Percentiles rank a stretch among this genome's conserved stretches.
Evolutionary conservation across 2,797 vertebrate genomes (phyloP).

Genomic region (Thalassophryne amazonica): DNA sequence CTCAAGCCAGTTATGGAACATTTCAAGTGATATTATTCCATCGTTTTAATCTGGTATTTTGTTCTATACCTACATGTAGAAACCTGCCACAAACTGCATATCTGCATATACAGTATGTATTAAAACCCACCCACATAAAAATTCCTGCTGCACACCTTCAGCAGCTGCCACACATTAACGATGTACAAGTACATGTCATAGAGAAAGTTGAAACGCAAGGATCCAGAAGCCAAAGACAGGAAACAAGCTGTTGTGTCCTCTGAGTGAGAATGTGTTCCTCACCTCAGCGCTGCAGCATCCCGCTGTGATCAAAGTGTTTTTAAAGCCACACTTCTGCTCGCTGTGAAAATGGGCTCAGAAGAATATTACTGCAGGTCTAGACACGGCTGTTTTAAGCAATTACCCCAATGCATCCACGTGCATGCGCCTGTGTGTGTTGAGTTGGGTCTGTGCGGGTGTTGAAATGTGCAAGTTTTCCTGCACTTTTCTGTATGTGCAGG

Average conservation of each 20-base stretch:
- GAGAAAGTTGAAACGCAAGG: background rate
- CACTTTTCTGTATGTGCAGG: background rate
- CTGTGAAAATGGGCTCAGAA: slow-evolving; percentile 30
- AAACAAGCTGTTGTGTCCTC: slow-evolving; percentile 47
- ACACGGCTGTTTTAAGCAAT: slow-evolving; percentile 46
- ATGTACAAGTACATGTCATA: too few relatives aligned
- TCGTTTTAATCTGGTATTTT: too few relatives aligned
- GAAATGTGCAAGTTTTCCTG: background rate
- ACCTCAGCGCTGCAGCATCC: slow-evolving; percentile 29
- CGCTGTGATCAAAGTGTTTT: slow-evolving; percentile 62
- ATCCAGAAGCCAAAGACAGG: background rate
- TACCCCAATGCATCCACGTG: background rate
- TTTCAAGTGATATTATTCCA: too few relatives aligned
- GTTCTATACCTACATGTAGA: too few relatives aligned
- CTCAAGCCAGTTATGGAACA: too few relatives aligned
- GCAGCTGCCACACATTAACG: too few relatives aligned
- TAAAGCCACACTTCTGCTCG: slow-evolving; percentile 34
- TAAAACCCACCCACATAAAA: too few relatives aligned
- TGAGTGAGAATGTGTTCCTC: slow-evolving; percentile 55
- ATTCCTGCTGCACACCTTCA: too few relatives aligned
- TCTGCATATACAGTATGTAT: too few relatives aligned
- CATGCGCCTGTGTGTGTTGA: background rate
- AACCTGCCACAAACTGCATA: too few relatives aligned
- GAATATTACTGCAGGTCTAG: slow-evolving; percentile 39
- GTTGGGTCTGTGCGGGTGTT: background rate